Evolutionary conservation across 1,140 invertebrate species (phyloP), one percentile per base, ranked within the genome.

Genomic region (Sarcophaga peregrina): DNA sequence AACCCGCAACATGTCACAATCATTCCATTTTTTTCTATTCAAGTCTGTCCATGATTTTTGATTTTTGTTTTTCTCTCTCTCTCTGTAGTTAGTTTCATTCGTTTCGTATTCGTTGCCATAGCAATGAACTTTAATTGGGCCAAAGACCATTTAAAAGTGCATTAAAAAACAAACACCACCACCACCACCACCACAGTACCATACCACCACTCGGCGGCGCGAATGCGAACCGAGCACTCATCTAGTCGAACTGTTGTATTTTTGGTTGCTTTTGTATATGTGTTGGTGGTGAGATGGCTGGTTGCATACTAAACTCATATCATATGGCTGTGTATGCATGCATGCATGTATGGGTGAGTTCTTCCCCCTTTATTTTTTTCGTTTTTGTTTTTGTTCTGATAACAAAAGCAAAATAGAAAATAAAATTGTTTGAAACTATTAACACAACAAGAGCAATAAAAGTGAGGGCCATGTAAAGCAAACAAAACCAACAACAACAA

Each of bases 141-240:
- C 75, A 78, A 78, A 78, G 75, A 78, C 75, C 75, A 78, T 78
- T 78, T 78, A 78, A 78, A 78, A 78, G 75, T 78, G 75, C 75
- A 78, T 78, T 78, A 78, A 50, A 78, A 50, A 50, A 72, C 3
- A n/a, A 62, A 3, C 5, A 76, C n/a, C 74, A 76, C 13, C 74
- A 76, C 9, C 52, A 54, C 9, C 52, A 54, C 9, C 52, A 54
- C 62, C 17, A 68, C 54, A 13, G 11, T 58, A 68, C 17, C 10
- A 8, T 68, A 20, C 25, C 25, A 37, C 25, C 25, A 37, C 25
- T 37, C 25, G 25, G 25, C 15, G 15, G 7, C 8, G 9, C 8
- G 37, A 72, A 72, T 25, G 62, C 62, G 37, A 72, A 25, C 17
- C 62, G 62, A 72, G 62, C 20, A 72, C 20, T 25, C 62, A 72